phyloP scores from a whole-genome alignment of 2,113 vertebrate genomes.

The Ctenodactylus gundi region DNA sequence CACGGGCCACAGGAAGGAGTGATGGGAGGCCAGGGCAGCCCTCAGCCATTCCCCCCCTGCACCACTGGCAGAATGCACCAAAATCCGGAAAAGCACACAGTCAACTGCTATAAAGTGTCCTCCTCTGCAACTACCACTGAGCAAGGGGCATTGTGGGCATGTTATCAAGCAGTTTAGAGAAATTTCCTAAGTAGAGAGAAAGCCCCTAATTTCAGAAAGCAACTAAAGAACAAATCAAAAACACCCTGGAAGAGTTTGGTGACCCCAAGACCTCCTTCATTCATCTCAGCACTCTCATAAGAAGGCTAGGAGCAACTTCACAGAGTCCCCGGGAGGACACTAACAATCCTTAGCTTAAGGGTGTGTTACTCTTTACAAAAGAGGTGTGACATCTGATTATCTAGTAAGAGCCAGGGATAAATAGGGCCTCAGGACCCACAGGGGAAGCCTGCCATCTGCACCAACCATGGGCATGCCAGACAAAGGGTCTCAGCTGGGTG shows the following conservation, averaged over 20 bases:
- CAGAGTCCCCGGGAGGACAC: background rate
- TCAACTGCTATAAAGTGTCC: too few species aligned
- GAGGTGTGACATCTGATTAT: background rate
- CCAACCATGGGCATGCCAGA: background rate
- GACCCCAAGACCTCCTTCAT: background rate
- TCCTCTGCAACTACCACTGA: background rate
- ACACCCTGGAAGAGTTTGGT: background rate
- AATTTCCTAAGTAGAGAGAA: background rate
- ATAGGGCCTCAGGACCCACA: background rate
- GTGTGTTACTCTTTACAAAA: background rate
- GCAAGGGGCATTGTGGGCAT: background rate
- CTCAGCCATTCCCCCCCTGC: too few species aligned
- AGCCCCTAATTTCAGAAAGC: background rate
- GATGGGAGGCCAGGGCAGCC: background rate
- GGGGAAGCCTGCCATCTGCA: background rate
- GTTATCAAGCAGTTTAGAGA: background rate
- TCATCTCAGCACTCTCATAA: background rate
- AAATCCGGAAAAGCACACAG: background rate
- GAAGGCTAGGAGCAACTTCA: background rate
- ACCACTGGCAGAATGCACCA: background rate
- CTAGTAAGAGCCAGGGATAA: background rate
- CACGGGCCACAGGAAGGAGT: background rate
- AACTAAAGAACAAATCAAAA: background rate
- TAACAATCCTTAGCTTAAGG: background rate
- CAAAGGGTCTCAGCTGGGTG: background rate